Evolutionary conservation across 2,797 vertebrate genomes (phyloP), one percentile per base, ranked within the genome.

Genomic region (Varecia variegata): DNA sequence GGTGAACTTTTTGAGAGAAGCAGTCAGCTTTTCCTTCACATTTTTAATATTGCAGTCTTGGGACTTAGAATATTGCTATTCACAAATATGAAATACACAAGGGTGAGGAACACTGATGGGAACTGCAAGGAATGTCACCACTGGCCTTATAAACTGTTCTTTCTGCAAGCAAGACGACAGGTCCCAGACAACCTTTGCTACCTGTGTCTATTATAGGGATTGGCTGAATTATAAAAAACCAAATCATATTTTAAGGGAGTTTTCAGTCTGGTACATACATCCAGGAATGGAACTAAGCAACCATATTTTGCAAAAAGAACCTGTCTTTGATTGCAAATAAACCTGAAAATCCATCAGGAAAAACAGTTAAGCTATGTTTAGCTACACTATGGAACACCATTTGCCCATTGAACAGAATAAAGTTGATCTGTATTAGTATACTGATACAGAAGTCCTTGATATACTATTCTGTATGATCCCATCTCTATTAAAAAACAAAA

Each of bases 251-350:
- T 68, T 58, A 68, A 23, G 40, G 30, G 6, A 30, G 60, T 80
- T 82, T 94, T 43, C 35, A 74, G 65, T 62, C 32, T 38, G 30
- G 18, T 77, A 58, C 32, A 65, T 70, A 79, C 6, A 83, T 56
- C 35, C 38, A 94, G n/a, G 45, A 60, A 81, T 45, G 60, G 30
- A 12, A 80, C 2, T 9, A 80, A 56, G 21, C 32, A 91, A 79
- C 18, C 12, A 54, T 13, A 82, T 35, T 43, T 81, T 86, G 38
- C 32, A 77, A 88, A 68, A 92, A 67, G 47, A 90, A 47, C 27
- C 45, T 95, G 17, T 50, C n/a, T 93, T 90, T 90, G 47, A 92
- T 47, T 91, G 20, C 45, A 93, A 92, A 87, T 60, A 90, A 85
- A 95, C 30, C 23, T 62, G 93, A 74, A 85, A 12, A 45, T 83